A percentile compares a stretch with the other conserved stretches of the same genome.
Evolutionary conservation across 2,888 invertebrate genomes (phyloP).

Genomic region (Choreutis nemorana): DNA sequence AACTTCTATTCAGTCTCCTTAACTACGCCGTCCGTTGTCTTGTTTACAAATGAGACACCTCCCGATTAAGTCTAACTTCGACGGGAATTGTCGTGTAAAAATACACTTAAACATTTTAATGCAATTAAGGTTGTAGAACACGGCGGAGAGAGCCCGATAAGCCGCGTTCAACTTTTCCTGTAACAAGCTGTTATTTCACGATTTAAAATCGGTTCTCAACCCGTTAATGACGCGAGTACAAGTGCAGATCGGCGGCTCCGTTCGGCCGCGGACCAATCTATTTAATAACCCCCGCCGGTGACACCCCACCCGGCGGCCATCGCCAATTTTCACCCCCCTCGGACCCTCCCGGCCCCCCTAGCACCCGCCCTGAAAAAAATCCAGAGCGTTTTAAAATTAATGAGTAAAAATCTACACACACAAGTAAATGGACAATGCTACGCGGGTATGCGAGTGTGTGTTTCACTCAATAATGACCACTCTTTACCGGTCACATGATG

Average conservation of each 20-base stretch:
- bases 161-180: constrained; percentile 62
- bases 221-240: constrained; percentile 67
- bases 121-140: constrained; percentile 56
- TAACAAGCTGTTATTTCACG: constrained; percentile 66
- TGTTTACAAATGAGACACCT: too few relatives aligned
- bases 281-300: constrained; percentile 67
- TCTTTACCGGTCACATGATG: constrained; percentile 33
- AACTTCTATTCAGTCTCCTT: constrained; percentile 9
- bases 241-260: constrained; percentile 66
- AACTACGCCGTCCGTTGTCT: too few relatives aligned
- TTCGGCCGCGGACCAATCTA: constrained; percentile 69
- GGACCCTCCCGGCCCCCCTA: constrained; percentile 39
- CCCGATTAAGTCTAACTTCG: too few relatives aligned
- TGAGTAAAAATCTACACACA: constrained; percentile 68
- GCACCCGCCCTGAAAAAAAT: constrained; percentile 67
- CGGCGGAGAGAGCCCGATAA: constrained; percentile 47
- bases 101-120: constrained; percentile 31
- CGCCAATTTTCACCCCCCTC: constrained; percentile 60
- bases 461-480: constrained; percentile 50
- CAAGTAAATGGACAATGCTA: constrained; percentile 44
- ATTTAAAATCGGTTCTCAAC: constrained; percentile 65
- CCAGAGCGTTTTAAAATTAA: constrained; percentile 69
- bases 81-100: constrained; percentile 9
- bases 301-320: constrained; percentile 66
- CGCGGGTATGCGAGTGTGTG: constrained; percentile 44